Evolutionary conservation across 2,797 vertebrate species (phyloP), one percentile per base, ranked within the genome.

Genomic region (Liasis olivaceus): DNA sequence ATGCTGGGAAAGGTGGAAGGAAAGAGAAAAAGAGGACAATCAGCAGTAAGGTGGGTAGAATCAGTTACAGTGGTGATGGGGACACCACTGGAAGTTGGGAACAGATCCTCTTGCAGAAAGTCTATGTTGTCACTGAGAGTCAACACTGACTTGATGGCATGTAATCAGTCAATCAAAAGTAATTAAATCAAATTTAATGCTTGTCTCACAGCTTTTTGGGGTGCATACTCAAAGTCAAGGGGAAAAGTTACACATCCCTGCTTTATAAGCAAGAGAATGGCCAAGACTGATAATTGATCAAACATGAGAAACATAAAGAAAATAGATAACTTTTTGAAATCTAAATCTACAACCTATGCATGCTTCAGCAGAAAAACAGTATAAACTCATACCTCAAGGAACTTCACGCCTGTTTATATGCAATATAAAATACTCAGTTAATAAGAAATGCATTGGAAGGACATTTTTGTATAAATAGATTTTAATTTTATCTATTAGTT

Each of bases 401-500:
- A 63, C 11, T 77, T 56, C 26, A 77, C 12, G 54, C 24, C 20
- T 66, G 17, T 54, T 26, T 5, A 42, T 58, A 42, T 86, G 20
- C 31, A 63, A 6, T 28, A 13, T 20, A 66, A 3, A 90, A 28
- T 12, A 62, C 5, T 15, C 5, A 24, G 1, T 24, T 84, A 72
- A 58, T 47, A 62, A 60, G 31, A 92, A 93, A 92, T 28, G 90
- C 88, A 62, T 2, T 26, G 60, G 60, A 15, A 77, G 15, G 47
- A 62, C 1, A 24, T 92, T 81, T 31, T 87, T 92, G 81, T 94
- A 26, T 58, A 96, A 96, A 90, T 91, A 95, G 6, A 94, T 93
- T 94, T 95, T 95, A 31, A 95, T 94, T 95, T 94, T 24, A 17
- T 47, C 64, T 64, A 58, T 94, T 85, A 8, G 63, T 84, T 93